These are phyloP conservation scores for Notodonta dromedarius DNA, from an alignment of 2,888 invertebrate species.

Conservation along the genomic window DNA sequence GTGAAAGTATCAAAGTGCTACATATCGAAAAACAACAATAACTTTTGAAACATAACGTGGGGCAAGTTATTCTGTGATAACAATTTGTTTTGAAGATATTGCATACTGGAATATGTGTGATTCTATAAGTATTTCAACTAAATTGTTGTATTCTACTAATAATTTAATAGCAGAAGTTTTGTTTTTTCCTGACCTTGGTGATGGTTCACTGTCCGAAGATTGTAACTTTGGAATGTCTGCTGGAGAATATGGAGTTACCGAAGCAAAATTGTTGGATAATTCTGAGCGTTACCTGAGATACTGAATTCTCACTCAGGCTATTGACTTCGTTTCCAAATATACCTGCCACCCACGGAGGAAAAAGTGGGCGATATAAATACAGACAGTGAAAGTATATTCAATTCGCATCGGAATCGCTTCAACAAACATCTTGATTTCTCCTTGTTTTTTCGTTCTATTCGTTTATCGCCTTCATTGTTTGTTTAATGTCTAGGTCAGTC, in stretches of 20 bases:
- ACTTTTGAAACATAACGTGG: not conserved
- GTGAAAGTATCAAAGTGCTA: slow-evolving; percentile 1
- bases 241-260: not conserved
- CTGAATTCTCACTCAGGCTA: not conserved
- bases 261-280: not conserved
- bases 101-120: too few species aligned
- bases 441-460: slow-evolving; percentile 25
- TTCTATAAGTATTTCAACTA: too few species aligned
- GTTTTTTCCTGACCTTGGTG: too few species aligned
- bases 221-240: not conserved
- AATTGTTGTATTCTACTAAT: too few species aligned
- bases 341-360: not conserved
- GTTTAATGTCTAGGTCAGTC: slow-evolving; percentile 27
- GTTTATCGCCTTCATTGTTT: slow-evolving; percentile 18
- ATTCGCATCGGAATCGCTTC: slow-evolving; percentile 43
- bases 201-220: too few species aligned
- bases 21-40: not conserved
- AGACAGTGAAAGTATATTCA: slow-evolving; percentile 57
- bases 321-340: not conserved
- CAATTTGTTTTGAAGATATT: too few species aligned
- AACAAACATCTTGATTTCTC: slow-evolving; percentile 48
- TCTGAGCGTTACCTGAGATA: not conserved
- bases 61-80: not conserved
- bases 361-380: slow-evolving; percentile 1
- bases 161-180: too few species aligned